Conservation (phyloP, 2,113 vertebrate genomes). For the Phyllopteryx taeniolatus region DNA sequence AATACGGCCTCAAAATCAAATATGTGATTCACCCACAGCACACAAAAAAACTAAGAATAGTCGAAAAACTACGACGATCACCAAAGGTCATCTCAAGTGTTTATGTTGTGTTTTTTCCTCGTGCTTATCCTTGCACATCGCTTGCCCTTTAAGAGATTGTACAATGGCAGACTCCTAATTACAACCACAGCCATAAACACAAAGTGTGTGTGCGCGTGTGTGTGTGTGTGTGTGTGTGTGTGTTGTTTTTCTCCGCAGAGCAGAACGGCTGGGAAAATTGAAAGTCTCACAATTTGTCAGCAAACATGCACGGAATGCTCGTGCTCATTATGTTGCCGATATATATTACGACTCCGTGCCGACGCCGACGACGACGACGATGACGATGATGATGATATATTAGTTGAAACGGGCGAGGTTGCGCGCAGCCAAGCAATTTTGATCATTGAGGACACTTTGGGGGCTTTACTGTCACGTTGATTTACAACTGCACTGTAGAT, state of each 20-base stretch:
- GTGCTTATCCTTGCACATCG: neutral
- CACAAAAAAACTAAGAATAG: neutral
- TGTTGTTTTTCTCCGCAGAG: conserved; percentile 20
- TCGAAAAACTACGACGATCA: too few species aligned
- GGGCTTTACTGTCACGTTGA: conserved; percentile 3
- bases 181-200: conserved; percentile 8
- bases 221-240: neutral
- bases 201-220: conserved; percentile 1
- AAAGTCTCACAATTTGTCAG: conserved; percentile 42
- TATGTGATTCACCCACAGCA: too few species aligned
- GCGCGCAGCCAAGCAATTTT: conserved; percentile 18
- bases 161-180: conserved; percentile 34
- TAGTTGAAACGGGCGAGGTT: neutral
- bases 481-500: too few species aligned
- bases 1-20: too few species aligned
- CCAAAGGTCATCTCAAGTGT: neutral
- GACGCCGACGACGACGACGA: too few species aligned
- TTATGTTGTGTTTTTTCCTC: neutral
- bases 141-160: conserved; percentile 15
- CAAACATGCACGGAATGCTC: conserved; percentile 13
- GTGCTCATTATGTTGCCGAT: neutral
- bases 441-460: conserved; percentile 15
- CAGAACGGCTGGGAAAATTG: conserved; percentile 9
- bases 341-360: too few species aligned
- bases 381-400: neutral